Evolutionary conservation across 2,113 vertebrate genomes (phyloP).

Genomic region (Eleginops maclovinus): DNA sequence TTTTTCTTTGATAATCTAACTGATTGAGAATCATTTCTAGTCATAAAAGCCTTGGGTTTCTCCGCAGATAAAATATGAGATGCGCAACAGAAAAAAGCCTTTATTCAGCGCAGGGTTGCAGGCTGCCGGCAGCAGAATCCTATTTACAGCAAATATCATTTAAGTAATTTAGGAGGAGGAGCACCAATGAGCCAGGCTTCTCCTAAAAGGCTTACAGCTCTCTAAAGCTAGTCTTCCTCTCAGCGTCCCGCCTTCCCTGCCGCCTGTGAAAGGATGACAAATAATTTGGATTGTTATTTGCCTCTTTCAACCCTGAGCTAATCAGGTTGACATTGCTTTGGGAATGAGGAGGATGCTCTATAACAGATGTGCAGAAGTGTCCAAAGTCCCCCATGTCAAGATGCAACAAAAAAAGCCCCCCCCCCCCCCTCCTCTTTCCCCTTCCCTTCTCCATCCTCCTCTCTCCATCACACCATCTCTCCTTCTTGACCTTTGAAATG

Average conservation of each 20-base stretch:
- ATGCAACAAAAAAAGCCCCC: slow-evolving; percentile 61
- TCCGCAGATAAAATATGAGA: slow-evolving; percentile 3
- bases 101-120: slow-evolving; percentile 48
- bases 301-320: slow-evolving; percentile 80
- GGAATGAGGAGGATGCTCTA: slow-evolving; percentile 71
- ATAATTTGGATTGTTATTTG: slow-evolving; percentile 82
- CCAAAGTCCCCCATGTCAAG: slow-evolving; percentile 63
- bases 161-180: slow-evolving; percentile 82
- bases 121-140: slow-evolving; percentile 78
- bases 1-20: neutral
- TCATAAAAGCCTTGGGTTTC: slow-evolving; percentile 6
- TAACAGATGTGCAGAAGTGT: slow-evolving; percentile 82
- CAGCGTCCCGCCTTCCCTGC: slow-evolving; percentile 59
- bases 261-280: slow-evolving; percentile 84
- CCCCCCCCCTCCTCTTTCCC: slow-evolving; percentile 23
- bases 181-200: slow-evolving; percentile 66
- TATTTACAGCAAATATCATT: slow-evolving; percentile 86
- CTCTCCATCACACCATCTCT: slow-evolving; percentile 72
- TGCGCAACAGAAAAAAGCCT: slow-evolving; percentile 27
- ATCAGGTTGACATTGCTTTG: slow-evolving; percentile 85
- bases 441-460: slow-evolving; percentile 42
- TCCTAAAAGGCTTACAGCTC: slow-evolving; percentile 85
- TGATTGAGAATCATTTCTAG: neutral
- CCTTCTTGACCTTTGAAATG: slow-evolving; percentile 83
- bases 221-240: slow-evolving; percentile 74